Evolutionary conservation across 2,113 vertebrate genomes (phyloP), one percentile per base, ranked within the genome.

Genomic region (Bufo bufo): DNA sequence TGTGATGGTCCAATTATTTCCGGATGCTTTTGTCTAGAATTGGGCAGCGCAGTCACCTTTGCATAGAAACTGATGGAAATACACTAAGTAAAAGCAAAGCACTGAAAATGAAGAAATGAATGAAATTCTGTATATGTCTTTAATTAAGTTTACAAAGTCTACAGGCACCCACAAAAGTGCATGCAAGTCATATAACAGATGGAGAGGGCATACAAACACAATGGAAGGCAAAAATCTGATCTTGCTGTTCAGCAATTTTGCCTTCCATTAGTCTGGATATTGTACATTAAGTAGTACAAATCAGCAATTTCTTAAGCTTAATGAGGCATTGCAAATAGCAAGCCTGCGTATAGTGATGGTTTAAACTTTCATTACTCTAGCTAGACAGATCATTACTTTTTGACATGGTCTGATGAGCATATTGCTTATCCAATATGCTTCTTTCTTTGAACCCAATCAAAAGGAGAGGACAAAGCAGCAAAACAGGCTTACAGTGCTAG

Each of bases 331-430:
- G 75, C 77, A 80, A 87, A 87, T 87, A 81, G 85, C 85, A 86
- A 79, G 77, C n/a, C 85, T 69, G 77, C 61, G 54, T 87, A 87
- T 71, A 86, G 75, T 87, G 85, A 71, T 87, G 77, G 50, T 54
- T 87, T 81, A 87, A 87, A 87, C 77, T 80, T 87, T 78, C 61
- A 80, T 87, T 87, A 80, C 61, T 71, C 85, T 69, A 86, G 77
- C 85, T 87, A 87, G 85, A 80, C 85, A 87, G 85, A 87, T 87
- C 85, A 87, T 87, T 87, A 87, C 85, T 54, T 79, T 87, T 80
- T 87, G 77, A 69, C 50, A 87, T 80, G 85, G 85, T 87, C 77
- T 87, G 50, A 71, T 86, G 59, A 81, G 77, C 85, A 80, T 87
- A 86, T 87, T 87, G 85, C 85, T 87, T 87, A 71, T 87, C 85